phyloP scores from a whole-genome alignment of 2,888 invertebrate species.

The Aricia artaxerxes region DNA sequence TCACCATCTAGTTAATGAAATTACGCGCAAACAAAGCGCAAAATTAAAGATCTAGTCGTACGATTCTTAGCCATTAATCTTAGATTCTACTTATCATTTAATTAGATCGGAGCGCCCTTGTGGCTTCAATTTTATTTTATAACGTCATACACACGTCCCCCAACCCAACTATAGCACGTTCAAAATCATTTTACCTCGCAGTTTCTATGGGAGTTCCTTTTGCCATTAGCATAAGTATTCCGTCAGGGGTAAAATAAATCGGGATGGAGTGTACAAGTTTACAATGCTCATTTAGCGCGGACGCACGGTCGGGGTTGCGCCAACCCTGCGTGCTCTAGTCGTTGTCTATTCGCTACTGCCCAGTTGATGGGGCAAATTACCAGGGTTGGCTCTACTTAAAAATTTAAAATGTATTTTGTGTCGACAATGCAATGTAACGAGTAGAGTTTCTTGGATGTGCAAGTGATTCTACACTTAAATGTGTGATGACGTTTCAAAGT shows the following conservation, averaged over 20 bases:
- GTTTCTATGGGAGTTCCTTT: not conserved
- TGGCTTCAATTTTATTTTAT: constrained; percentile 78
- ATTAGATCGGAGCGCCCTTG: constrained; percentile 77
- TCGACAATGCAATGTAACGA: not conserved
- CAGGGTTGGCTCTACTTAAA: constrained; percentile 53
- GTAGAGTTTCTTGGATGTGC: not conserved
- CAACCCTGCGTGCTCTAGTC: constrained; percentile 58
- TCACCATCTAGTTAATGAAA: constrained; percentile 25
- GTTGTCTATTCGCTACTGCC: constrained; percentile 65
- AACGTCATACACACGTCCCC: constrained; percentile 79
- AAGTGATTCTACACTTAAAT: not conserved
- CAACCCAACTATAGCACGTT: constrained; percentile 52
- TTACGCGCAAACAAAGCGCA: constrained; percentile 44
- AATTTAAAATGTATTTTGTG: not conserved
- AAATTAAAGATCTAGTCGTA: constrained; percentile 55
- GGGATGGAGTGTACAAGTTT: constrained; percentile 37
- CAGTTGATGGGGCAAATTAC: constrained; percentile 68
- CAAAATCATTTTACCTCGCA: not conserved
- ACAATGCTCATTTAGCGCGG: constrained; percentile 39
- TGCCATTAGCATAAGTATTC: not conserved
- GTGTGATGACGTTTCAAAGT: not conserved
- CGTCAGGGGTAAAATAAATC: not conserved
- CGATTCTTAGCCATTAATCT: constrained; percentile 73
- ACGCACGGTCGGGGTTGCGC: constrained; percentile 50
- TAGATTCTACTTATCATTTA: constrained; percentile 78